phyloP scores from a whole-genome alignment of 2,888 invertebrate species.

The Phasia obesa region DNA sequence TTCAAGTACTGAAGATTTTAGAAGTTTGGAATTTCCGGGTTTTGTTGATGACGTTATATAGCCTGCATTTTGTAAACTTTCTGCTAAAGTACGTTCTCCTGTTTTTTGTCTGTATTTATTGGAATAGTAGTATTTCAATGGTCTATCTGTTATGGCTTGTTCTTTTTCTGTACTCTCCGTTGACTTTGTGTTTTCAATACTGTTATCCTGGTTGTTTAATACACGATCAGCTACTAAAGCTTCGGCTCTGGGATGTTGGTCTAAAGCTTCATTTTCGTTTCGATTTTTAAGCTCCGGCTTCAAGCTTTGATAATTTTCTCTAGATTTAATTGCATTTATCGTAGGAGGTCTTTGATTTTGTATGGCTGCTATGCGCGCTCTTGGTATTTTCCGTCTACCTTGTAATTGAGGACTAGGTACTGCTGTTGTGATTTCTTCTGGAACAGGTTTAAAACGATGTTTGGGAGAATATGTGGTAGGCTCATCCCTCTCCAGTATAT shows the following conservation, averaged over 20 bases:
- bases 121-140: constrained; percentile 78
- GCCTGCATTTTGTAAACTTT: constrained; percentile 79
- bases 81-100: constrained; percentile 78
- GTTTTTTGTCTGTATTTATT: constrained; percentile 79
- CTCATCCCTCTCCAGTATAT: constrained; percentile 77
- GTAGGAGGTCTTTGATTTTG: constrained; percentile 65
- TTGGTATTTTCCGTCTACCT: constrained; percentile 74
- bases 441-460: constrained; percentile 73
- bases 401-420: constrained; percentile 35
- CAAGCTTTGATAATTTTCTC: constrained; percentile 76
- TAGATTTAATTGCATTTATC: constrained; percentile 63
- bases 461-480: constrained; percentile 82
- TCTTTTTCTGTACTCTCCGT: constrained; percentile 73
- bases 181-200: constrained; percentile 73
- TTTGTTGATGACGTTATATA: constrained; percentile 76
- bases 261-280: constrained; percentile 75
- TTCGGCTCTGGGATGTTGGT: constrained; percentile 77
- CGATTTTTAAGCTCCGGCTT: constrained; percentile 71
- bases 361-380: constrained; percentile 73
- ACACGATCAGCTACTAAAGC: constrained; percentile 76
- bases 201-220: constrained; percentile 76
- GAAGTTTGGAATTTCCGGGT: constrained; percentile 69
- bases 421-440: constrained; percentile 63
- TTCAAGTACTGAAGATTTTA: constrained; percentile 76
- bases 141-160: constrained; percentile 76